These are phyloP conservation scores for Dorcus parallelipipedus DNA, from an alignment of 2,888 invertebrate species.

Conservation along the genomic window DNA sequence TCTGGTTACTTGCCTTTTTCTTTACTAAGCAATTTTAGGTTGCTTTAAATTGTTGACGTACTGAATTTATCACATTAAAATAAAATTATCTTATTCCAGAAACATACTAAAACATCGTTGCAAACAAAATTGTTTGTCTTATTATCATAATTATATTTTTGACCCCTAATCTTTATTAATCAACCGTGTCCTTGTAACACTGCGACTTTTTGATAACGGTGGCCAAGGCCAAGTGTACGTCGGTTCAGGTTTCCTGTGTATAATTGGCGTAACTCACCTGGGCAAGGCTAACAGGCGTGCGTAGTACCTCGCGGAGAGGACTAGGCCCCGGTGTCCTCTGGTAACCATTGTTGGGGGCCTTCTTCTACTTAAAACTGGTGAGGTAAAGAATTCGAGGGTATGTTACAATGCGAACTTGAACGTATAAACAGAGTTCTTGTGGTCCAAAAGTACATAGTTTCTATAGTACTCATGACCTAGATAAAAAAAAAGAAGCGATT, in stretches of 20 bases:
- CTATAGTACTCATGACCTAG: constrained; percentile 18
- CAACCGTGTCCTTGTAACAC: too few species aligned
- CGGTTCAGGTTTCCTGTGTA: constrained; percentile 2
- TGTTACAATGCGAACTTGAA: background rate
- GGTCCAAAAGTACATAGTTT: constrained; percentile 17
- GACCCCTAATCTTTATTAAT: too few species aligned
- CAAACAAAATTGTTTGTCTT: too few species aligned
- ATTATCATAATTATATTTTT: too few species aligned
- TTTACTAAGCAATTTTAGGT: too few species aligned
- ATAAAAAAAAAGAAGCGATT: background rate
- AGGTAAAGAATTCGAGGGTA: background rate
- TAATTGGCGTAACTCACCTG: constrained; percentile 39
- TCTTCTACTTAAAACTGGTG: background rate
- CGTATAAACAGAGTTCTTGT: constrained; percentile 16
- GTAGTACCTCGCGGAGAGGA: constrained; percentile 38
- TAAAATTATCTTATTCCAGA: too few species aligned
- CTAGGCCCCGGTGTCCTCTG: constrained; percentile 31
- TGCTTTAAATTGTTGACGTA: too few species aligned
- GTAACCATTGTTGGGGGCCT: constrained; percentile 14
- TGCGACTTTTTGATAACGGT: background rate
- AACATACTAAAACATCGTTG: too few species aligned
- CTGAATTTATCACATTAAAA: too few species aligned
- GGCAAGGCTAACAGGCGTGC: constrained; percentile 41
- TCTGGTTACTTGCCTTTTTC: too few species aligned
- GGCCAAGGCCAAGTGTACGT: constrained; percentile 3